These are phyloP conservation scores for Cordylochernes scorpioides DNA, from an alignment of 2,888 invertebrate species.

Conservation along the genomic window DNA sequence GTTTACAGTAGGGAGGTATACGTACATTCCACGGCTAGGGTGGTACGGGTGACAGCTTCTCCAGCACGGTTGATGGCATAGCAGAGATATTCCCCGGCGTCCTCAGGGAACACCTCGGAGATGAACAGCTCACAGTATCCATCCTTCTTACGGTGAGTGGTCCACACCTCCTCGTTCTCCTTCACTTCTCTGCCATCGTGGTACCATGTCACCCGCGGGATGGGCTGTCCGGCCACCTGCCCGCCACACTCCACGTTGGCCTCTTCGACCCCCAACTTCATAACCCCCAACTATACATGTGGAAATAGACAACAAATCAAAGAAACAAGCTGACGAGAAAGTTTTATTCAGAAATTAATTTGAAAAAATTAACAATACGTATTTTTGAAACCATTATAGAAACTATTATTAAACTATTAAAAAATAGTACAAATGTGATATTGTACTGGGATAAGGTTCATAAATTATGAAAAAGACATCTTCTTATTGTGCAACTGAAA, in stretches of 20 bases:
- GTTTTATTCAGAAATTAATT: too few species aligned
- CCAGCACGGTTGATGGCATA: constrained; percentile 75
- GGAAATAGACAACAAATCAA: too few species aligned
- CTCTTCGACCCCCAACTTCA: too few species aligned
- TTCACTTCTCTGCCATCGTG: constrained; percentile 39
- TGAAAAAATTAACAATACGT: too few species aligned
- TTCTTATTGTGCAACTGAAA: too few species aligned
- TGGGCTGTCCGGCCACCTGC: constrained; percentile 14
- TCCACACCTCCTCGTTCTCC: constrained; percentile 34
- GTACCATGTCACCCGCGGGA: constrained; percentile 19
- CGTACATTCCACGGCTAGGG: constrained; percentile 21
- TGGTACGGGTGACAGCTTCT: constrained; percentile 33
- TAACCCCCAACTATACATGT: too few species aligned
- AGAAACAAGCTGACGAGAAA: too few species aligned
- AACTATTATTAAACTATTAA: too few species aligned
- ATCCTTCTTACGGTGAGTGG: constrained; percentile 32
- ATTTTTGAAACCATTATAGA: too few species aligned
- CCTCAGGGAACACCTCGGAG: constrained; percentile 58
- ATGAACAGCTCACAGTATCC: constrained; percentile 55
- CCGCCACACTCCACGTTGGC: not conserved
- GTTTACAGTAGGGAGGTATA: constrained; percentile 4
- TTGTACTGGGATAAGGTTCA: too few species aligned
- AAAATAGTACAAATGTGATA: too few species aligned
- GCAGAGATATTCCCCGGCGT: constrained; percentile 76
- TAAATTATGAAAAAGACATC: too few species aligned